Base-by-base conservation (phyloP, 2,113 vertebrate genomes). In the Penelope pileata region DNA sequence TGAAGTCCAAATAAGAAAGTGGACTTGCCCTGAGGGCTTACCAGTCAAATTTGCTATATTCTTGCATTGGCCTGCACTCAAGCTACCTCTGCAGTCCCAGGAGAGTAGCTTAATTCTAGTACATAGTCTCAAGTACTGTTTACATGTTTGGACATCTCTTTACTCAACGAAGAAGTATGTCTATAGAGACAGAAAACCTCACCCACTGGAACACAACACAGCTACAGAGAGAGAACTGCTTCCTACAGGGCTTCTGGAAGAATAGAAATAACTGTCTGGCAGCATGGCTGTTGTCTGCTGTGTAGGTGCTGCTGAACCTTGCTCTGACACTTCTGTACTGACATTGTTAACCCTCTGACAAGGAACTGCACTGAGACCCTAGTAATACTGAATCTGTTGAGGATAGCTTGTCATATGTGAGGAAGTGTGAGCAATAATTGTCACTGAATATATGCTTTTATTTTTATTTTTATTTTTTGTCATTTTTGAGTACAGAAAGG, bases 381-480 rank as follows among this genome's bases (percentile, higher is more conserved):
- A 50, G 56, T 34, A 58, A 43, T 17, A 53, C 47, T 83, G 40
- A 60, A 32, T 36, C 50, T 78, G 27, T 10, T 91, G 53, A 92
- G 82, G 54, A 88, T 8, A 86, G 73, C 60, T 92, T 86, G 26
- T 64, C 88, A 54, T 10, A 79, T 1, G 4, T 16, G 30, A 86
- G 47, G 32, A 66, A 84, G 18, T 34, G 27, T 77, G 14, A 68
- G 69, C 14, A 74, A 50, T 59, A 56, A 70, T 56, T 51, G 62
- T 21, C 47, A n/a, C 16, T 67, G 50, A 94, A 92, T 88, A 94
- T 2, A 2, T 27, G 15, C 16, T 24, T 63, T 75, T 93, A 77
- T 54, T 92, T 94, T 81, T 97, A 21, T 48, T 48, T 18, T 47
- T 94, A 91, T 95, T 60, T 79, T 72, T 51, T 87, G 86, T 90